phyloP scores from a whole-genome alignment of 1,140 invertebrate genomes.

The Lepidostoma basale region DNA sequence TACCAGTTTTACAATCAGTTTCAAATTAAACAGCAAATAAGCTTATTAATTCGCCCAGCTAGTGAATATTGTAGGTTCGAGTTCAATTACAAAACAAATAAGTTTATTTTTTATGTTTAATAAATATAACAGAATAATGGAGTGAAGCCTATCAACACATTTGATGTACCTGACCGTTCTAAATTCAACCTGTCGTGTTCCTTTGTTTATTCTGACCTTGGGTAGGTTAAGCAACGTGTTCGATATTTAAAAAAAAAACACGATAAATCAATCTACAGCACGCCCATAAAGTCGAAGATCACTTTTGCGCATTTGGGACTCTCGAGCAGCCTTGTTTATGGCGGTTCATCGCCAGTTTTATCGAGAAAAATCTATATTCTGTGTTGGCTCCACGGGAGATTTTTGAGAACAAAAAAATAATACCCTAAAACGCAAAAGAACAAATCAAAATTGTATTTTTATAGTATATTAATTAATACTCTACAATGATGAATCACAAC shows the following conservation, averaged over 20 bases:
- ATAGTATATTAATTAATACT: no score
- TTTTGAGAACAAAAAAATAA: background rate
- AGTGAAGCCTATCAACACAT: slow-evolving; percentile 10
- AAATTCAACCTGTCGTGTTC: slow-evolving; percentile 4
- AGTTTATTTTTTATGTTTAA: no score
- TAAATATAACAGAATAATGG: no score
- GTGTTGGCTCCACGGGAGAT: no score
- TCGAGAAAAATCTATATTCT: background rate
- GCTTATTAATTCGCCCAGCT: no score
- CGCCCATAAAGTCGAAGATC: slow-evolving; percentile 12
- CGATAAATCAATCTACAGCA: slow-evolving; percentile 10
- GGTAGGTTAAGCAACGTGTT: background rate
- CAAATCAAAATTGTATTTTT: no score
- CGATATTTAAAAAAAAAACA: slow-evolving; percentile 6
- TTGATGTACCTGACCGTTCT: slow-evolving; percentile 3
- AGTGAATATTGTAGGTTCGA: no score
- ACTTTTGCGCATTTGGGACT: slow-evolving; percentile 3
- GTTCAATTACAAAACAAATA: no score
- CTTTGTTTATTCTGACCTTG: slow-evolving; percentile 23
- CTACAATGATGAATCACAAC: no score
- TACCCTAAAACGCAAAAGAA: no score
- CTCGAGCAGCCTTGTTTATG: slow-evolving; percentile 1
- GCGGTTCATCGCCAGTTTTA: background rate
- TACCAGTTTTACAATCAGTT: no score
- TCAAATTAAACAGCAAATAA: no score